Evolutionary conservation across 1,140 invertebrate species (phyloP).

Genomic region (Capitella teleta): DNA sequence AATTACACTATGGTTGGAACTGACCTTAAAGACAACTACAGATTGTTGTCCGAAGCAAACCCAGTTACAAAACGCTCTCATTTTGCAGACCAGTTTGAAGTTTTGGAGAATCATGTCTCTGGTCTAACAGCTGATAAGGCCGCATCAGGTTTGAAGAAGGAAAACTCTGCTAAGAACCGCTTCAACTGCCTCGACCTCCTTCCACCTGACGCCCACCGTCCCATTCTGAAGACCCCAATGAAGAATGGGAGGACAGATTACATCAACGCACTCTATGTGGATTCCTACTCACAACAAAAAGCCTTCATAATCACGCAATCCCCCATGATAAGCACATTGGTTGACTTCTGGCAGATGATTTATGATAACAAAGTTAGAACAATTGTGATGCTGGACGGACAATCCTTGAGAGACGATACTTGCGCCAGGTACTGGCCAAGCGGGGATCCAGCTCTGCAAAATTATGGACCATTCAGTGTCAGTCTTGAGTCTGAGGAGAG

Average conservation of each 20-base stretch:
- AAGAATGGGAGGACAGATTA: slow-evolving; percentile 11
- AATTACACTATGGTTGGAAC: slow-evolving; percentile 17
- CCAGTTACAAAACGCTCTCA: slow-evolving; percentile 22
- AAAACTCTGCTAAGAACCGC: slow-evolving; percentile 28
- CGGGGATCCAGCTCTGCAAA: slow-evolving; percentile 14
- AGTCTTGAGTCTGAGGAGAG: slow-evolving; percentile 22
- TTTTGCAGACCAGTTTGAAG: slow-evolving; percentile 29
- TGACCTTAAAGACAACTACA: slow-evolving; percentile 25
- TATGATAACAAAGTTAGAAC: slow-evolving; percentile 30
- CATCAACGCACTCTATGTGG: slow-evolving; percentile 18
- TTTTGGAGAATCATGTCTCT: slow-evolving; percentile 22
- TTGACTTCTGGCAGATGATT: slow-evolving; percentile 40
- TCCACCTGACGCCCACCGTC: slow-evolving; percentile 8
- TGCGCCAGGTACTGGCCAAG: slow-evolving; percentile 30
- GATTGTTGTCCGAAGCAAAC: slow-evolving; percentile 24
- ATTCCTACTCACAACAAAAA: slow-evolving; percentile 25
- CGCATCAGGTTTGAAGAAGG: slow-evolving; percentile 14
- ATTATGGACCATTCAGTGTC: slow-evolving; percentile 28
- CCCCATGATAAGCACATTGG: slow-evolving; percentile 30
- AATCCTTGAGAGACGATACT: slow-evolving; percentile 25
- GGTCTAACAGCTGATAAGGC: slow-evolving; percentile 16
- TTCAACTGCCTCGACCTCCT: slow-evolving; percentile 21
- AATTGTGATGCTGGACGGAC: slow-evolving; percentile 31
- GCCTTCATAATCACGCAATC: slow-evolving; percentile 38
- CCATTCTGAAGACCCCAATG: background rate